Evolutionary conservation across 2,113 vertebrate genomes (phyloP), one percentile per base, ranked within the genome.

Genomic region (Bothrops jararaca): DNA sequence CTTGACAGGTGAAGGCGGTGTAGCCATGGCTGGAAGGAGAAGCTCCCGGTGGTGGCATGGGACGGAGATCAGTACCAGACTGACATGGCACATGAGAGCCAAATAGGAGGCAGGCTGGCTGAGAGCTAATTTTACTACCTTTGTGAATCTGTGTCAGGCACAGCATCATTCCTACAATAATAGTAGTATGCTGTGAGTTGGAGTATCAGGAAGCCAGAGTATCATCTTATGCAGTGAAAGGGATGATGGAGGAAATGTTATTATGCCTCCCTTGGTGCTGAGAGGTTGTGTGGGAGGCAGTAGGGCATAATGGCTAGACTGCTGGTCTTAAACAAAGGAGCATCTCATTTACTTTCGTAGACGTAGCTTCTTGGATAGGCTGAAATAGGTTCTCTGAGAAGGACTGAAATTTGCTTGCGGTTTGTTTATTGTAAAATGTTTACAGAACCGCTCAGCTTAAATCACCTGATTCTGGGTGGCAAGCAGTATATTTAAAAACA

Each of bases 1-100:
- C 92, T 89, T 85, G 56, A 86, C 89, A 54, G n/a, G 50, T 86
- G 88, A 92, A 86, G 34, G 52, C 42, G 92, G 45, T 86, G 42
- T 57, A 90, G 54, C 10, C 24, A 86, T 5, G 12, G 56, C 48
- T 58, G 45, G 80, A 86, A 89, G 92, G 45, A 90, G 74, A 56
- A 24, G 50, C 22, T 64, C 74, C 80, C 4, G 48, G 20, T 93
- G 48, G 69, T 90, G 69, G 80, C 15, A 12, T 50, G 45, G 42
- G 42, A 42, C 8, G 34, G 52, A 22, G 34, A 90, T 34, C 24
- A 85, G 91, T 56, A 20, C 5, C 60, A 48, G n/a, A 48, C 54
- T 90, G 86, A 86, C 52, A 52, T 42, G 53, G 80, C 89, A 64
- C 53, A 86, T 42, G 45, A 80, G 48, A 60, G 13, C 88, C 52